Base-by-base conservation (phyloP, 1,140 invertebrate genomes). In the Drosophila melanogaster region DNA sequence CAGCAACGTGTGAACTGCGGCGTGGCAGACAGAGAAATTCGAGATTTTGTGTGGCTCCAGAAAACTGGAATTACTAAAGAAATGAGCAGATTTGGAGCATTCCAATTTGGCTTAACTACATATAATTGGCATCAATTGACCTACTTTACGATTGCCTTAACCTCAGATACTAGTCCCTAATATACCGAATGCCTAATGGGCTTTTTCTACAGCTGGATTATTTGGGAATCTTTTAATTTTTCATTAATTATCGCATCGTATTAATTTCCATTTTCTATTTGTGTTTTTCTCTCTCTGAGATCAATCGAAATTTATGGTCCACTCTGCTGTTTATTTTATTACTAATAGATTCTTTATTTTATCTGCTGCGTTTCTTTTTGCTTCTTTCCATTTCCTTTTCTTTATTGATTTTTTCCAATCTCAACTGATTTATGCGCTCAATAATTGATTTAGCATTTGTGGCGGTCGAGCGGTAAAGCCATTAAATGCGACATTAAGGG, bases 381-480 rank as follows among this genome's bases (percentile, higher is more conserved):
- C 37, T 33, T 38, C 24, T 17, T 15, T 35, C 22, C 10, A 22
- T 61, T 50, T 43, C 40, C 14, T 47, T 35, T 71, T 40, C 30
- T 53, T 33, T 37, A 33, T 72, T 65, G 67, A 41, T 69, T 77
- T 67, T 62, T 74, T 70, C 8, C 35, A 60, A 65, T 64, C 49
- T 49, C 33, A 11, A 43, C 66, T 81, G 84, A 87, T 89, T 89
- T 84, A 80, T 89, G 73, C 47, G 60, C 35, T 33, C 17, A 61
- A 77, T 84, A 89, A 89, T 80, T 89, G 79, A 89, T 89, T 89
- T 89, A 64, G 51, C 60, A 89, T 69, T 62, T 41, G 70, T 47
- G 55, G 66, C 43, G 64, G 38, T 17, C 62, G 26, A 59, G 38
- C 49, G 49, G 47, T 51, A 79, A 57, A 62, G 57, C 74, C 54